Conservation (phyloP, 2,113 vertebrate genomes). For the Mixornis gularis region DNA sequence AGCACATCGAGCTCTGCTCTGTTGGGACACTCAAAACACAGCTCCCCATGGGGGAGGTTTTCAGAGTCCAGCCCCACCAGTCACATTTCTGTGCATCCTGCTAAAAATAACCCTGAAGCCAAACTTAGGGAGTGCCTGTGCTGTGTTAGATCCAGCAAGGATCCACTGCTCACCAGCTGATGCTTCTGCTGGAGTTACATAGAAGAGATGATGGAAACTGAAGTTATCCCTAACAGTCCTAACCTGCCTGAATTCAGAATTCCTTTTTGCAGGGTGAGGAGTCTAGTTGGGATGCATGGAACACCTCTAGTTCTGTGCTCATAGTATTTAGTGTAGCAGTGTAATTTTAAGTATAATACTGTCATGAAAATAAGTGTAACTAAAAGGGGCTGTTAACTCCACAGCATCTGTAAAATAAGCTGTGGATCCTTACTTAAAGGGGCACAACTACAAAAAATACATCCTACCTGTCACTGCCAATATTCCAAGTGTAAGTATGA, state of each 20-base stretch:
- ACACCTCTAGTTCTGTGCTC: background rate
- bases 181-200: background rate
- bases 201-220: background rate
- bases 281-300: background rate
- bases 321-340: background rate
- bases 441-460: background rate
- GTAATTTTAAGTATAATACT: background rate
- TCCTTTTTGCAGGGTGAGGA: background rate
- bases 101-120: background rate
- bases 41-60: background rate
- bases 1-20: background rate
- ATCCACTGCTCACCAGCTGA: background rate
- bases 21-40: background rate
- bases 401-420: background rate
- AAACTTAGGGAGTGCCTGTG: background rate
- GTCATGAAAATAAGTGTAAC: background rate
- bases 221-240: background rate
- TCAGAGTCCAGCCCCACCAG: background rate
- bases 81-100: background rate
- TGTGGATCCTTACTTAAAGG: background rate
- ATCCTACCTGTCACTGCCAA: background rate
- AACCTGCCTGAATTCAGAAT: background rate
- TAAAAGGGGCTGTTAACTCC: background rate
- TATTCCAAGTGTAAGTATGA: background rate
- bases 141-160: accelerated